phyloP scores from a whole-genome alignment of 2,113 vertebrate species.

The Eolophus roseicapilla region DNA sequence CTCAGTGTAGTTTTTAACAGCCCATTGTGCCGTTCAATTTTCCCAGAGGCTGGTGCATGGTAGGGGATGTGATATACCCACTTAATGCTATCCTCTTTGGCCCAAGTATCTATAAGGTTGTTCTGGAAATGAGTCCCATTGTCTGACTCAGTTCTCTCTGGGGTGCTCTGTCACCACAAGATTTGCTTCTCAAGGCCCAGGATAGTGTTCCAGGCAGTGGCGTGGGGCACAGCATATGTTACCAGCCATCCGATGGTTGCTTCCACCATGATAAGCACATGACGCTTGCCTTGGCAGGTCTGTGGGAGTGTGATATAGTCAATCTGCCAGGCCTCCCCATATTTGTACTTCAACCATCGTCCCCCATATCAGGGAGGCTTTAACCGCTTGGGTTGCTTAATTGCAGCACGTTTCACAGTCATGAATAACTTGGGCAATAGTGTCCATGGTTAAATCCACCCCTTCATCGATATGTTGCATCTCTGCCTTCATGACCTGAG shows the following conservation, averaged over 20 bases:
- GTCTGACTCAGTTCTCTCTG: too few relatives aligned
- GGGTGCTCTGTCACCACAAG: too few relatives aligned
- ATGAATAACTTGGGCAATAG: neutral
- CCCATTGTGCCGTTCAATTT: rapidly evolving
- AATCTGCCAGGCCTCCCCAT: neutral
- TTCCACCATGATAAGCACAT: neutral
- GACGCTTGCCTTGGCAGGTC: neutral
- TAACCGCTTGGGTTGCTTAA: neutral
- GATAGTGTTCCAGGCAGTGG: neutral
- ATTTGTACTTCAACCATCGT: neutral
- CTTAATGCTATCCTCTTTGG: too few relatives aligned
- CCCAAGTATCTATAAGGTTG: too few relatives aligned
- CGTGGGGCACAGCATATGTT: neutral
- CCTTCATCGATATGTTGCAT: neutral
- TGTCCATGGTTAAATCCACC: neutral
- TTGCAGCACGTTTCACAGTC: neutral
- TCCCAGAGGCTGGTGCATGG: rapidly evolving
- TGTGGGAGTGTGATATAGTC: too few relatives aligned
- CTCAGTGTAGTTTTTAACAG: neutral
- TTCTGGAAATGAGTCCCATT: too few relatives aligned
- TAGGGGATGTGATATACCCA: too few relatives aligned
- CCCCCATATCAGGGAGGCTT: neutral
- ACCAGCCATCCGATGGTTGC: neutral
- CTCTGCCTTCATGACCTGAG: neutral
- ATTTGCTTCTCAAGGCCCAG: too few relatives aligned